Evolutionary conservation across 2,797 vertebrate species (phyloP).

Genomic region (Lindbergichthys nudifrons): DNA sequence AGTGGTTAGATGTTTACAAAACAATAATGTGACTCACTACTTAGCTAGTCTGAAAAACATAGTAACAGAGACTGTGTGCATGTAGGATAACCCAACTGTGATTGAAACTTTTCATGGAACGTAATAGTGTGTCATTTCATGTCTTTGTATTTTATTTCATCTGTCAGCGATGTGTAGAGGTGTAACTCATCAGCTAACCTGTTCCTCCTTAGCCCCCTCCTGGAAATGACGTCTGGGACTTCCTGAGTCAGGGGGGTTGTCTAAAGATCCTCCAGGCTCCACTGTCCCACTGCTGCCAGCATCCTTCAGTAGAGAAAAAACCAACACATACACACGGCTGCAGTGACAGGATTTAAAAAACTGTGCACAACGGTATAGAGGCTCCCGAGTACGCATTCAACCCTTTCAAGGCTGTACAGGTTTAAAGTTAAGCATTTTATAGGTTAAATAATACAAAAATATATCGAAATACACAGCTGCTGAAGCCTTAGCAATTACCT

Average conservation of each 20-base stretch:
- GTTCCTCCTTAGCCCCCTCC: constrained; percentile 67
- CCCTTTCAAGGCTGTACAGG: neutral
- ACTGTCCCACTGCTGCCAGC: constrained; percentile 64
- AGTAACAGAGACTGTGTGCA: too few relatives aligned
- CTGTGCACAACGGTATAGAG: constrained; percentile 83
- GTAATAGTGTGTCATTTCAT: neutral
- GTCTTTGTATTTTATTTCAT: too few relatives aligned
- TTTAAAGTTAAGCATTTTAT: neutral
- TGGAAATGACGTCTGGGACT: constrained; percentile 79
- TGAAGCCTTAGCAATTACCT: constrained; percentile 69
- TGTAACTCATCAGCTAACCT: constrained; percentile 48
- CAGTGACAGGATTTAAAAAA: constrained; percentile 36
- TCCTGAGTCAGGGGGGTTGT: constrained; percentile 57
- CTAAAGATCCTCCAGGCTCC: constrained; percentile 61
- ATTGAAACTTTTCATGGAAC: neutral
- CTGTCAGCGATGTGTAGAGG: neutral
- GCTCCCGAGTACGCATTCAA: constrained; percentile 73
- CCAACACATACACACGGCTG: constrained; percentile 46
- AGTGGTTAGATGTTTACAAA: neutral
- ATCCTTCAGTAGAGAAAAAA: constrained; percentile 70
- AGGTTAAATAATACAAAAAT: neutral
- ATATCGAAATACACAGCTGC: neutral
- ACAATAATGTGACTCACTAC: neutral
- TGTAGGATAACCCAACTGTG: neutral
- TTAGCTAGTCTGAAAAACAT: neutral